Conservation (phyloP, 1,140 invertebrate genomes). For the Apis florea region DNA sequence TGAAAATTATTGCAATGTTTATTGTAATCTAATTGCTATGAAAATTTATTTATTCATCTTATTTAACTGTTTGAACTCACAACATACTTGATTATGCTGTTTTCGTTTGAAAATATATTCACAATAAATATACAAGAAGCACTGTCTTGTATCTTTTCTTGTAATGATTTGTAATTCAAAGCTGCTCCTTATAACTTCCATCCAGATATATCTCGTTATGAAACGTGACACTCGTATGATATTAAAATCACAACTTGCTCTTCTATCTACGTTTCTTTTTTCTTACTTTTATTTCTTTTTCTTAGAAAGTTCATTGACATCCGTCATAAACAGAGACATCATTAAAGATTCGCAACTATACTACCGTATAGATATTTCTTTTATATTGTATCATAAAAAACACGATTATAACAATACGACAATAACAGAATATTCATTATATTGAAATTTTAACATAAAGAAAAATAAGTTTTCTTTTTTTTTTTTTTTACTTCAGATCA, state of each 20-base stretch:
- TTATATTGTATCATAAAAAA: neutral
- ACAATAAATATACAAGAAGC: no score
- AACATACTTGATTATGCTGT: no score
- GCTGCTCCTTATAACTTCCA: neutral
- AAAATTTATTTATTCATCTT: no score
- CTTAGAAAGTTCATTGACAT: neutral
- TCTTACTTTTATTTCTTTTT: neutral
- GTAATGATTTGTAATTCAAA: neutral
- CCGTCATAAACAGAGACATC: neutral
- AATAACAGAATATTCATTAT: neutral
- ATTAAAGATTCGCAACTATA: neutral
- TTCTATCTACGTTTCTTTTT: neutral
- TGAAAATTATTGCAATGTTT: no score
- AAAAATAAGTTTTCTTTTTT: no score
- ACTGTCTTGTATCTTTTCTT: neutral
- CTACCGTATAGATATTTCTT: neutral
- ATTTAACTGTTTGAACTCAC: no score
- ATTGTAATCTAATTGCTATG: no score
- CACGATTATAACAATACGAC: neutral
- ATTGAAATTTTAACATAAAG: neutral
- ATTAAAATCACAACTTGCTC: neutral
- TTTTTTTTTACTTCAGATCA: no score
- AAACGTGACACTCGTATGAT: neutral
- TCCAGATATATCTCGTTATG: neutral
- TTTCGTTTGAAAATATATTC: no score